A percentile compares a stretch with the other conserved stretches of the same genome.
Conservation (phyloP, 2,113 vertebrate genomes). For the Hemichromis elongatus region DNA sequence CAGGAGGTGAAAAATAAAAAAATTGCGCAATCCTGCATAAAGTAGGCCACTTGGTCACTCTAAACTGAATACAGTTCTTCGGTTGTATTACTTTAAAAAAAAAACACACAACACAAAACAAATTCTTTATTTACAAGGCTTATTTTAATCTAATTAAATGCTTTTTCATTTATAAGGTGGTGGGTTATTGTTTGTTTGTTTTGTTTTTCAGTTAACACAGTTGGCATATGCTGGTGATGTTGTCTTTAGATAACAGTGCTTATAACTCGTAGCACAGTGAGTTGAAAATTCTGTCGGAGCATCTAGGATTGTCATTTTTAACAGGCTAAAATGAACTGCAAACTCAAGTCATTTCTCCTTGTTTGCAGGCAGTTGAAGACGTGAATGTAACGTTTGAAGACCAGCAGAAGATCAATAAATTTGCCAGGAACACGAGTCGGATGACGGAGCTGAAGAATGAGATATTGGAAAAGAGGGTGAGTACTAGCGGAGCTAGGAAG, state of each 20-base stretch:
- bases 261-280: not conserved
- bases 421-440: conserved; percentile 93
- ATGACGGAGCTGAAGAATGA: conserved; percentile 94
- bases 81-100: not conserved
- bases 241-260: accelerated
- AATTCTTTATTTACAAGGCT: not conserved
- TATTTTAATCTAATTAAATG: not conserved
- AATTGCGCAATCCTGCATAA: not conserved
- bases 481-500: not conserved
- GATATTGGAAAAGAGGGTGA: conserved; percentile 92
- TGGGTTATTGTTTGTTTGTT: not conserved
- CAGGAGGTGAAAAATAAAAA: not conserved
- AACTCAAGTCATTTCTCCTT: accelerated
- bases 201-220: not conserved
- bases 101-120: not conserved
- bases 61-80: not conserved
- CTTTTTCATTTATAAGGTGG: not conserved
- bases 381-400: conserved; percentile 97
- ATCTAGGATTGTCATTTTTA: not conserved
- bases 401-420: conserved; percentile 97
- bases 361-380: conserved; percentile 87
- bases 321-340: not conserved
- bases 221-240: not conserved
- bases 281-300: accelerated
- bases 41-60: not conserved